Percentiles rank a stretch among this genome's conserved stretches.
These are phyloP conservation scores for Solenopsis fugax DNA, from an alignment of 1,140 invertebrate genomes.

Conservation along the genomic window DNA sequence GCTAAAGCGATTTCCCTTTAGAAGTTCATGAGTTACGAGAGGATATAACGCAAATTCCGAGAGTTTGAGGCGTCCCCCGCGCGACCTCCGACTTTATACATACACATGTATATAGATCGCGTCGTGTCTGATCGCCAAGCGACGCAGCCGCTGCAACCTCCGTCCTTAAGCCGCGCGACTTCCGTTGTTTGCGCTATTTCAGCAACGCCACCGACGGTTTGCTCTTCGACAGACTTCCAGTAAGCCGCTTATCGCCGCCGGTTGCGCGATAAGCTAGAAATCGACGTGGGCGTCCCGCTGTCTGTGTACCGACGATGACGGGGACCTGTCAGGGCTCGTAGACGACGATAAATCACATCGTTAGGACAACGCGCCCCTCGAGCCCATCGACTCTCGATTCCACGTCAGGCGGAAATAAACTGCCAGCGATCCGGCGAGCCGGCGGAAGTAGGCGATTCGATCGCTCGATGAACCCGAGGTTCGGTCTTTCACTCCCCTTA, in stretches of 20 bases:
- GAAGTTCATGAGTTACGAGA: neutral
- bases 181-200: conserved; percentile 63
- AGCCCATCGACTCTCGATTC: conserved; percentile 62
- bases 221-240: conserved; percentile 56
- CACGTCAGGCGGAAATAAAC: conserved; percentile 75
- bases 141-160: conserved; percentile 1
- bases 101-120: neutral
- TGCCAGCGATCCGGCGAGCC: conserved; percentile 63
- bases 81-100: conserved; percentile 5
- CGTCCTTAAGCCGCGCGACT: conserved; percentile 38
- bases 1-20: neutral
- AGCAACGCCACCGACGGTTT: conserved; percentile 55
- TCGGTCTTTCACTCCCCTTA: neutral
- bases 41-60: neutral
- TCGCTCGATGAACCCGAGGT: conserved; percentile 9
- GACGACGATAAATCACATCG: conserved; percentile 79
- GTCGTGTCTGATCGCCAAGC: neutral
- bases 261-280: conserved; percentile 67
- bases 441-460: conserved; percentile 47
- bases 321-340: conserved; percentile 40
- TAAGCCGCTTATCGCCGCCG: conserved; percentile 72
- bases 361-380: conserved; percentile 67
- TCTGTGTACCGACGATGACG: conserved; percentile 56
- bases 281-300: conserved; percentile 43
- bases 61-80: neutral